phyloP scores from a whole-genome alignment of 2,113 vertebrate genomes.

The Ptychochromis oligacanthus region DNA sequence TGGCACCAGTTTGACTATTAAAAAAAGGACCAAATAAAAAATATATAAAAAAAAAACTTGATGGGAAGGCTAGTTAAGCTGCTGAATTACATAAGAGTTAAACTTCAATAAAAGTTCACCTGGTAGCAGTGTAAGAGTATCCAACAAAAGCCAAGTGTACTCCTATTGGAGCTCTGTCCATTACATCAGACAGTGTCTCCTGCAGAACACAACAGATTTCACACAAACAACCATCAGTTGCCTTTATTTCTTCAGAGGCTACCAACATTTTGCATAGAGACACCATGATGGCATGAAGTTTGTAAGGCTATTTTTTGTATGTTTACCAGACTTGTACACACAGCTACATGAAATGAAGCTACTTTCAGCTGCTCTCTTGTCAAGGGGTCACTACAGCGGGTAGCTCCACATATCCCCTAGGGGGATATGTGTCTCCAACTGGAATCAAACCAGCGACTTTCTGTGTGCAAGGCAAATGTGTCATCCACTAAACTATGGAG shows the following conservation, averaged over 20 bases:
- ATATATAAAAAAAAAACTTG: background rate
- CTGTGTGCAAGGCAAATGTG: too few species aligned
- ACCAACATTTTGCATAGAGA: background rate
- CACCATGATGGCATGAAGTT: accelerated
- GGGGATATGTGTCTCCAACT: too few species aligned
- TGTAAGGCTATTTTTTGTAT: background rate
- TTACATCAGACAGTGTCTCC: conserved; percentile 82
- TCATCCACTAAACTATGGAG: too few species aligned
- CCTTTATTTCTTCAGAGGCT: background rate
- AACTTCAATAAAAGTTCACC: conserved; percentile 64
- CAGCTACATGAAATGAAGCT: background rate
- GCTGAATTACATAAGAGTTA: background rate
- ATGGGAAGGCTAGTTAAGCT: background rate
- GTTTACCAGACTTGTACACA: too few species aligned
- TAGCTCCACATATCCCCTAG: too few species aligned
- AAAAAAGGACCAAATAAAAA: background rate
- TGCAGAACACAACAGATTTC: conserved; percentile 35
- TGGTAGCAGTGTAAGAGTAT: conserved; percentile 84
- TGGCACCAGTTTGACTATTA: conserved; percentile 73
- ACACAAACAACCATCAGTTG: background rate
- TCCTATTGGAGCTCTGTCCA: conserved; percentile 78
- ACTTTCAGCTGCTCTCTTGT: too few species aligned
- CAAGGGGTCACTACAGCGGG: too few species aligned
- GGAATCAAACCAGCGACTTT: too few species aligned
- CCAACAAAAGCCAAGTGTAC: conserved; percentile 88